phyloP scores from a whole-genome alignment of 2,797 vertebrate genomes.

The Eulemur rubriventer region DNA sequence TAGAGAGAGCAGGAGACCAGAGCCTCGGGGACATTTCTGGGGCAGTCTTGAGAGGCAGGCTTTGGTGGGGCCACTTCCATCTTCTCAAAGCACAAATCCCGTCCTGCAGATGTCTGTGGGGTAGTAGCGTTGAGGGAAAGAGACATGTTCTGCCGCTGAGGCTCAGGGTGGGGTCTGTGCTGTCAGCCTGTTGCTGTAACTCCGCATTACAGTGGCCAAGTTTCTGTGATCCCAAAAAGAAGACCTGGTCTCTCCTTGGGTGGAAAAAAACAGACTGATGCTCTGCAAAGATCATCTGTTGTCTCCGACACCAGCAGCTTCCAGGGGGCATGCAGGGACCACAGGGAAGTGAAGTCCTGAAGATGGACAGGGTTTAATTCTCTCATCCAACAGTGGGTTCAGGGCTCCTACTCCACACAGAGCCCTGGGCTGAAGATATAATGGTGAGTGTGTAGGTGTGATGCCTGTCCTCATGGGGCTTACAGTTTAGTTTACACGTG shows the following conservation, averaged over 20 bases:
- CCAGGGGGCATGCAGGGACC: neutral
- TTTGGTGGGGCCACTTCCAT: accelerated
- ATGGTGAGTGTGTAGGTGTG: accelerated
- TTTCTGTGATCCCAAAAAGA: neutral
- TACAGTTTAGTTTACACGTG: accelerated
- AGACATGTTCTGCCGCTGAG: neutral
- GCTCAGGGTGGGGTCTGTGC: neutral
- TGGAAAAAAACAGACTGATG: neutral
- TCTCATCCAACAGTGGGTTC: neutral
- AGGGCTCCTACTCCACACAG: accelerated
- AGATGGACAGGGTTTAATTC: neutral
- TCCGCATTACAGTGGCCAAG: neutral
- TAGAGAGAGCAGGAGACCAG: neutral
- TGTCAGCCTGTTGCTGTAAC: neutral
- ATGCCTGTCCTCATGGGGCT: neutral
- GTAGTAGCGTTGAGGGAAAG: neutral
- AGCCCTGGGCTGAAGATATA: no score
- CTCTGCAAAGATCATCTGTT: neutral
- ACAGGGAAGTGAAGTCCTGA: no score
- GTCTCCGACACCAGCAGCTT: neutral
- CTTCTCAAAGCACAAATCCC: neutral
- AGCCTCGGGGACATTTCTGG: neutral
- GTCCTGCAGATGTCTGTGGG: neutral
- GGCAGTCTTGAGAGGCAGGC: neutral
- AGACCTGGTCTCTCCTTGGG: neutral